These are phyloP conservation scores for Drosophila nebulosa DNA, from an alignment of 1,140 invertebrate species.

Conservation along the genomic window DNA sequence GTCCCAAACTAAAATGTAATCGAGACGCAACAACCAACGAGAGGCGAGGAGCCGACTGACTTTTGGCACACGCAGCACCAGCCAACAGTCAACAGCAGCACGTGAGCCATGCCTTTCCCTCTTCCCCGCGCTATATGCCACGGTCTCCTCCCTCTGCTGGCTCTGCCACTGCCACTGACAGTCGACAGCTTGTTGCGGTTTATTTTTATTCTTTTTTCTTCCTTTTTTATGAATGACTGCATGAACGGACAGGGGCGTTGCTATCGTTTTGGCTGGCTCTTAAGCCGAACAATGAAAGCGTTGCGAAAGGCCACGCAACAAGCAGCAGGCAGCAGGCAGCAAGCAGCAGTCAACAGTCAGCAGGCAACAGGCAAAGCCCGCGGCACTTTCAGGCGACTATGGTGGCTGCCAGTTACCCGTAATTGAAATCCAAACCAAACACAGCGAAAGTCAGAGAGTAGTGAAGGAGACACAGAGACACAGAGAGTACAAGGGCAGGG, in stretches of 20 bases:
- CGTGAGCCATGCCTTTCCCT: slow-evolving; percentile 41
- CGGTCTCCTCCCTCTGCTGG: no score
- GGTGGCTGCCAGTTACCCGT: neutral
- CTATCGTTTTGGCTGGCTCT: slow-evolving; percentile 32
- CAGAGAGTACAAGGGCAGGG: no score
- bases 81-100: slow-evolving; percentile 18
- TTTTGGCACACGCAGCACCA: slow-evolving; percentile 66
- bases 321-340: slow-evolving; percentile 8
- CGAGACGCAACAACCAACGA: slow-evolving; percentile 28
- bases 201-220: slow-evolving; percentile 4
- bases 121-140: neutral
- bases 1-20: slow-evolving; percentile 70
- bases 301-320: slow-evolving; percentile 57
- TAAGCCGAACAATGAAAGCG: slow-evolving; percentile 71
- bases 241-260: slow-evolving; percentile 4
- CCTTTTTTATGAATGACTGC: slow-evolving; percentile 23
- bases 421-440: slow-evolving; percentile 50
- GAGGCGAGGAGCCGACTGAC: slow-evolving; percentile 37
- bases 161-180: slow-evolving; percentile 22
- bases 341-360: slow-evolving; percentile 25
- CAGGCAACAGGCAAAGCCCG: slow-evolving; percentile 34
- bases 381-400: slow-evolving; percentile 31
- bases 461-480: slow-evolving; percentile 14
- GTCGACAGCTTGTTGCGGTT: slow-evolving; percentile 26
- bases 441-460: slow-evolving; percentile 5